Percentiles rank a stretch among this genome's conserved stretches.
phyloP scores from a whole-genome alignment of 2,113 vertebrate species.

The Panurus biarmicus region DNA sequence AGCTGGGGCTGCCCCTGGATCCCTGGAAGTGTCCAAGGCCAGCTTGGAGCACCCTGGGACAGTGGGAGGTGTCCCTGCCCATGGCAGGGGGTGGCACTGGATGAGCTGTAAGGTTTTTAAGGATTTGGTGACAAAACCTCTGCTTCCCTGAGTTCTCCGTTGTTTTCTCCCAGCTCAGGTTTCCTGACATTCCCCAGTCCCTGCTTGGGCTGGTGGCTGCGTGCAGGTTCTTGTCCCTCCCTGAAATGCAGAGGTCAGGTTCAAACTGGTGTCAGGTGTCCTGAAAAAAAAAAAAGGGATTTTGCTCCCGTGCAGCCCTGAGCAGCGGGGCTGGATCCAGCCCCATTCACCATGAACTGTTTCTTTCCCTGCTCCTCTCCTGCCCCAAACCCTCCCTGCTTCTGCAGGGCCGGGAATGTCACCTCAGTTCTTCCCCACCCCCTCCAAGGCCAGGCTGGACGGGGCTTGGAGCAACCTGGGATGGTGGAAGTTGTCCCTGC shows the following conservation, averaged over 20 bases:
- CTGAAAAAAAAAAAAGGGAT: too few species aligned
- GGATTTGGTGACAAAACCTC: not conserved
- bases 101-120: not conserved
- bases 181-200: too few species aligned
- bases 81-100: too few species aligned
- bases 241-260: too few species aligned
- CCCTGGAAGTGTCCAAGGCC: not conserved
- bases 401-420: not conserved
- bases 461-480: not conserved
- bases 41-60: fast-evolving
- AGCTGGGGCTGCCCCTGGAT: not conserved
- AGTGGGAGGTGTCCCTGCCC: not conserved
- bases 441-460: not conserved
- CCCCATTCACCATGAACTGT: too few species aligned
- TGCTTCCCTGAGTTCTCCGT: not conserved
- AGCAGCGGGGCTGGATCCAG: too few species aligned
- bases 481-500: not conserved
- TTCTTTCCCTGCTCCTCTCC: too few species aligned
- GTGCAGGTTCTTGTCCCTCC: fast-evolving
- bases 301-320: too few species aligned
- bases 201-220: too few species aligned
- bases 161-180: too few species aligned
- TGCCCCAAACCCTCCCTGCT: too few species aligned
- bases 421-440: not conserved
- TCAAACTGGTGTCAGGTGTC: too few species aligned